phyloP scores from a whole-genome alignment of 2,113 vertebrate genomes.

The cat (Felis catus) region F.catus_Fca126_mat1.0 CM031415.1:120153501-120154000 shows the following conservation, averaged over 20 bases:
- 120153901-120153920: not conserved
- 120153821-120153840: not conserved
- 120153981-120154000: not conserved
- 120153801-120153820: not conserved
- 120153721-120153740: conserved; percentile 8
- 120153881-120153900: not conserved
- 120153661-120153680: conserved; percentile 36
- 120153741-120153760: conserved; percentile 30
- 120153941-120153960: conserved; percentile 11
- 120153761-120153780: not conserved
- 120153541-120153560: not conserved
- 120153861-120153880: not conserved
- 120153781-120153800: conserved; percentile 6
- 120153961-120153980: not conserved
- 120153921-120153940: not conserved
- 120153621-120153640: conserved; percentile 10
- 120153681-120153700: not conserved
- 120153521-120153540: not conserved
- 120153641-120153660: conserved; percentile 15
- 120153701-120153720: not conserved
- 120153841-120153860: conserved; percentile 49
- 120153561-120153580: conserved; percentile 26
- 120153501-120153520: not conserved
- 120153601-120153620: not conserved
- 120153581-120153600: not conserved